Evolutionary conservation across 1,140 invertebrate species (phyloP).

Genomic region (Drosophila santomea): DNA sequence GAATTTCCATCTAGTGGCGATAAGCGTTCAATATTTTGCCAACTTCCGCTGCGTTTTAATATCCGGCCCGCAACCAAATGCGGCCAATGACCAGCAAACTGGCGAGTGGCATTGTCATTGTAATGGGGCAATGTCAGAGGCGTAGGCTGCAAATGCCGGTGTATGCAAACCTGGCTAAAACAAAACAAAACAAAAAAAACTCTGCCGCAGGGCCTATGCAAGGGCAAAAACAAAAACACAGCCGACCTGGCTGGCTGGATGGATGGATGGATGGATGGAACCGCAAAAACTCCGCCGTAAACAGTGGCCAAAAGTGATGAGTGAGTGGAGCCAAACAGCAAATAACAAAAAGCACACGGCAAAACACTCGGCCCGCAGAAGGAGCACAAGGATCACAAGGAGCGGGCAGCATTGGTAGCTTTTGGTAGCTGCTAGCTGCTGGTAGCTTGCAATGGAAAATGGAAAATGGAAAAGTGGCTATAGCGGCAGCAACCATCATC

Average conservation of each 20-base stretch:
- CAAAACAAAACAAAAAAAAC: constrained; percentile 1
- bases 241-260: background rate
- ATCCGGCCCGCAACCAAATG: constrained; percentile 53
- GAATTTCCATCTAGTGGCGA: constrained; percentile 2
- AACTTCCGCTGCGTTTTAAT: constrained; percentile 63
- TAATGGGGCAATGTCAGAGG: constrained; percentile 76
- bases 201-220: constrained; percentile 24
- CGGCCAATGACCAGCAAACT: constrained; percentile 54
- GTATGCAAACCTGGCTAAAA: constrained; percentile 4
- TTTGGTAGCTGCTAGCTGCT: too few species aligned
- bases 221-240: constrained; percentile 30
- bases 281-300: constrained; percentile 59
- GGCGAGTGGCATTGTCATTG: constrained; percentile 65
- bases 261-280: constrained; percentile 1
- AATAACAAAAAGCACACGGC: constrained; percentile 81
- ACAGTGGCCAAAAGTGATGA: constrained; percentile 55
- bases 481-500: constrained; percentile 41
- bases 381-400: constrained; percentile 11
- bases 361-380: constrained; percentile 65
- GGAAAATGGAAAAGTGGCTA: constrained; percentile 18
- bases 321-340: constrained; percentile 74
- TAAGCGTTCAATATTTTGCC: constrained; percentile 71
- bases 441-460: too few species aligned
- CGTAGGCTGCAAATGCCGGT: constrained; percentile 47
- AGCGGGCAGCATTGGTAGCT: constrained; percentile 6